A percentile compares a stretch with the other conserved stretches of the same genome.
Evolutionary conservation across 2,113 vertebrate genomes (phyloP).

Genomic region (Gadus chalcogrammus): DNA sequence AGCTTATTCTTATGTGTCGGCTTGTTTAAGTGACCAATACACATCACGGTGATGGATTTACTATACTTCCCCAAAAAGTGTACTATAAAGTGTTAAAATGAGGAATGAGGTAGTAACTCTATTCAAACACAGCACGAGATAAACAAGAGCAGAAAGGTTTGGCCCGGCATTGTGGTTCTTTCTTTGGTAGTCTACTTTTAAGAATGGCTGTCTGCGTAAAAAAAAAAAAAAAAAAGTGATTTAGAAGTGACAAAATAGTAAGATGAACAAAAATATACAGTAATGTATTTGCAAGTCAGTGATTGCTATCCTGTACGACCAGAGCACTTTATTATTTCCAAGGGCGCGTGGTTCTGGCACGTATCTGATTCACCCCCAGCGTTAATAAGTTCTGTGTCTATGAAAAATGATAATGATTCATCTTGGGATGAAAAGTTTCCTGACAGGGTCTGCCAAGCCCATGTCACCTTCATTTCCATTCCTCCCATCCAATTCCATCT

Average conservation of each 20-base stretch:
- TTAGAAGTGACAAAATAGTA: not conserved
- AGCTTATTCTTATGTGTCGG: no score
- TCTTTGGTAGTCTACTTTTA: no score
- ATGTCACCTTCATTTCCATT: not conserved
- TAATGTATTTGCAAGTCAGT: constrained; percentile 33
- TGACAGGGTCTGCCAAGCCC: constrained; percentile 26
- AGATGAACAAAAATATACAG: constrained; percentile 24
- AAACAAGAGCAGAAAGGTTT: no score
- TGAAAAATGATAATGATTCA: constrained; percentile 27
- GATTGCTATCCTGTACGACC: constrained; percentile 21
- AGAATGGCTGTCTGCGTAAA: no score
- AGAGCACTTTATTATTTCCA: constrained; percentile 20
- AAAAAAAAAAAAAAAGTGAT: no score
- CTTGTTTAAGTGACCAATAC: no score
- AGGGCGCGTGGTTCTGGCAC: constrained; percentile 23
- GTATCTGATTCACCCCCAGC: constrained; percentile 44
- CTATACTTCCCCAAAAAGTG: no score
- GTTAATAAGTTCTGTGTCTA: constrained; percentile 30
- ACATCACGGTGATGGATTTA: no score
- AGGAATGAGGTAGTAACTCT: no score
- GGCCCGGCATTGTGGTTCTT: no score
- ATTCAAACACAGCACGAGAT: no score
- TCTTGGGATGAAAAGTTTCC: constrained; percentile 32
- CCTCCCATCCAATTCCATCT: not conserved
- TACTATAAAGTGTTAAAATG: no score